A percentile compares a stretch with the other conserved stretches of the same genome.
Evolutionary conservation across 2,797 vertebrate species (phyloP).

Genomic region (Parauchenoglanis ngamensis): DNA sequence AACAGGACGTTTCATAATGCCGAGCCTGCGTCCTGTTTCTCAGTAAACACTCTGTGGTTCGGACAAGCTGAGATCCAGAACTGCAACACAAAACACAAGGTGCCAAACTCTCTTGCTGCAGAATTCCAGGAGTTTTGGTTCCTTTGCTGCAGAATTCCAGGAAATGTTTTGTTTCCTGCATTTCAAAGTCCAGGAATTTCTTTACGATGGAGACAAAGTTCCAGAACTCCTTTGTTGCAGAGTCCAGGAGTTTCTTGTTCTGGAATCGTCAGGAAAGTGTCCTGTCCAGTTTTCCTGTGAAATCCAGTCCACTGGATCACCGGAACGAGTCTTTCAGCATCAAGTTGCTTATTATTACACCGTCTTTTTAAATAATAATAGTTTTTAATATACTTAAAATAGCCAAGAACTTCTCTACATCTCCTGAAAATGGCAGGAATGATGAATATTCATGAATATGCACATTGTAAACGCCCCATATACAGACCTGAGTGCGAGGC

Average conservation of each 20-base stretch:
- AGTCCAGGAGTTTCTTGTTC: no score
- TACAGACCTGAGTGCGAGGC: not conserved
- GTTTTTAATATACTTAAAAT: not conserved
- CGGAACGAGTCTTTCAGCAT: not conserved
- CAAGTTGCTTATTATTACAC: no score
- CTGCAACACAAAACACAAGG: no score
- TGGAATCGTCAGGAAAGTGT: not conserved
- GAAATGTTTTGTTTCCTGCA: no score
- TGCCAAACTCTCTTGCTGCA: no score
- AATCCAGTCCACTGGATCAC: not conserved
- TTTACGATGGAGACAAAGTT: no score
- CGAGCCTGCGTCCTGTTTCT: not conserved
- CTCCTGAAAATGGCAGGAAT: not conserved
- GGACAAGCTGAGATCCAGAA: not conserved
- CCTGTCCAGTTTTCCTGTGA: not conserved
- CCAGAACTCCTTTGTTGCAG: no score
- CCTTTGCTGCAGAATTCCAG: no score
- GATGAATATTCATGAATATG: not conserved
- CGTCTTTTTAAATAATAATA: not conserved
- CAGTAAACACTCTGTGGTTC: no score
- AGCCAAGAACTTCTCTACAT: no score
- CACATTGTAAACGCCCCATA: not conserved
- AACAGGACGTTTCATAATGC: not conserved
- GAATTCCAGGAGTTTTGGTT: no score
- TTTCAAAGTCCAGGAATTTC: no score